Base-by-base conservation (phyloP, 2,113 vertebrate genomes). In the Etia nguti region DNA sequence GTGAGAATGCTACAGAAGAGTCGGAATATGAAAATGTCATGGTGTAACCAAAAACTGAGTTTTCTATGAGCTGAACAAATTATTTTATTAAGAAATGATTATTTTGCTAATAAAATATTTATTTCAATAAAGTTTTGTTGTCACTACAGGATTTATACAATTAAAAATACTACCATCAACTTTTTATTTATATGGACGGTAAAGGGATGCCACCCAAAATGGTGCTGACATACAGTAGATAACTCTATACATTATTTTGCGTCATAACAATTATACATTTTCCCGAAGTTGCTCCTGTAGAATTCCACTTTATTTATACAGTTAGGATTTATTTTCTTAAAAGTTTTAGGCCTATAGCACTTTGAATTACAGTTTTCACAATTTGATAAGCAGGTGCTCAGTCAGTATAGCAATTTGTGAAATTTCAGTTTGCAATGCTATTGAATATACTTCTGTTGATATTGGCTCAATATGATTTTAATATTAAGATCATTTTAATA, bases 381-480 rank as follows among this genome's bases (percentile, higher is more conserved):
- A 48, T 73, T 73, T 73, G 68, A 73, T 46, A 26, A 73, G 68
- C 68, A 73, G 13, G 34, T 65, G 31, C 60, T 38, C 20, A 65
- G 60, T 65, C 38, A 38, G 4, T 70, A 26, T 26, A 46, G 41
- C 41, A 46, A 22, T 73, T 26, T 73, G 22, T 29, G 1, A 73
- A 48, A 73, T 73, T 46, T 73, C 1, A 48, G 41, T 73, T 73
- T 48, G 18, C 22, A 6, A 29, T 73, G 22, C 15, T 18, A 29
- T 4, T 73, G 68, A 73, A 18, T 48, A 18, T 18, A 5, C 13
- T 3, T 46, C 8, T 11, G 9, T 26, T 48, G 41, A 46, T 46
- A 48, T 48, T 26, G 41, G 41, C 41, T 73, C 22, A 1, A 48
- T 48, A 26, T 48, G 41, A 3, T 46, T 29, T 29, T 73, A 48